Conservation (phyloP, 1,140 invertebrate genomes). For the Eurosta solidaginis region DNA sequence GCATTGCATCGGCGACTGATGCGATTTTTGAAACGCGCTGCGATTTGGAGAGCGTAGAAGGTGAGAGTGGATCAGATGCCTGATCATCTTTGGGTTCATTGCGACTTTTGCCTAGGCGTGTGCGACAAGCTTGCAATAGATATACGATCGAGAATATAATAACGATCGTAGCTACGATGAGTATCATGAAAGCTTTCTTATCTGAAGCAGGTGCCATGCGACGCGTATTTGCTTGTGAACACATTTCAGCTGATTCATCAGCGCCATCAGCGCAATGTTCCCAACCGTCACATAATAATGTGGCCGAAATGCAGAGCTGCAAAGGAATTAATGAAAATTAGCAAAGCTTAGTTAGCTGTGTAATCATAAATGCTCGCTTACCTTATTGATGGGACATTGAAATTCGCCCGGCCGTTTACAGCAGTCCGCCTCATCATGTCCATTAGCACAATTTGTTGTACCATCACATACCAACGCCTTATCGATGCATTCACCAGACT, state of each 20-base stretch:
- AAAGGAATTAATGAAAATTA: constrained; percentile 18
- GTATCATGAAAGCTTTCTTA: constrained; percentile 62
- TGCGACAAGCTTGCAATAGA: constrained; percentile 60
- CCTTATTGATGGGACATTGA: constrained; percentile 66
- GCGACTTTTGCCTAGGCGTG: constrained; percentile 61
- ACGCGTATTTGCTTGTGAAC: constrained; percentile 57
- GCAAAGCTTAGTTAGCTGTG: constrained; percentile 23
- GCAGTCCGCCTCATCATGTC: constrained; percentile 68
- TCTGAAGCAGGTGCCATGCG: constrained; percentile 57
- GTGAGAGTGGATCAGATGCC: constrained; percentile 66
- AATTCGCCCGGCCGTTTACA: constrained; percentile 68
- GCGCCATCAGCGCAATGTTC: constrained; percentile 75
- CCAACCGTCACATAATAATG: constrained; percentile 69
- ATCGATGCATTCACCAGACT: constrained; percentile 78
- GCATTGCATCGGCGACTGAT: constrained; percentile 65
- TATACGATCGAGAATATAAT: constrained; percentile 61
- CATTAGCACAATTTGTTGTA: constrained; percentile 73
- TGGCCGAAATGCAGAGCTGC: constrained; percentile 65
- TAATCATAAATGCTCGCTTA: constrained; percentile 28
- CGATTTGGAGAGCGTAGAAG: constrained; percentile 61
- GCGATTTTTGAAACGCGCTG: constrained; percentile 61
- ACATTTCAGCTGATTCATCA: constrained; percentile 70
- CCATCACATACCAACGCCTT: constrained; percentile 73
- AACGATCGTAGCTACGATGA: constrained; percentile 60
- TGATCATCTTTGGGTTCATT: constrained; percentile 64